phyloP scores from a whole-genome alignment of 2,113 vertebrate species.

The Lophotis ruficrista region DNA sequence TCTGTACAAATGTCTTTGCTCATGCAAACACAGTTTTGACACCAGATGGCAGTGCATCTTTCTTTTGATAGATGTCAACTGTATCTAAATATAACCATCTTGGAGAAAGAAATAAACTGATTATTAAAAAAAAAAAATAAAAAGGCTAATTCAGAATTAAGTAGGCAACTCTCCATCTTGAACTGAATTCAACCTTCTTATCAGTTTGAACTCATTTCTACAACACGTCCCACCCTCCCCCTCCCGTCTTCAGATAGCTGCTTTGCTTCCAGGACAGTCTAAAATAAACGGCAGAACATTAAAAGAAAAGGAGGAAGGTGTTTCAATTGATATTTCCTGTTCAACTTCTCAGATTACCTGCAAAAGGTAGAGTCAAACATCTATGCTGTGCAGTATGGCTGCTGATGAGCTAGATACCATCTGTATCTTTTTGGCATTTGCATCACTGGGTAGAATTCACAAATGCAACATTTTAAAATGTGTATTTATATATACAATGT shows the following conservation, averaged over 20 bases:
- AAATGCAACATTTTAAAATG: not conserved
- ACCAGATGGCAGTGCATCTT: conserved; percentile 39
- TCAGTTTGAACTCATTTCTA: not conserved
- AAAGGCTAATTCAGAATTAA: not conserved
- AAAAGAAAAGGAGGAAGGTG: not conserved
- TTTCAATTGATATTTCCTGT: not conserved
- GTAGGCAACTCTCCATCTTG: not conserved
- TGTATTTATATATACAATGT: not conserved
- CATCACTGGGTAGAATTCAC: not conserved
- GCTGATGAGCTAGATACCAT: not conserved
- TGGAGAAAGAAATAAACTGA: not conserved
- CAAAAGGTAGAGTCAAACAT: not conserved
- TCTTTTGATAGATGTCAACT: not conserved
- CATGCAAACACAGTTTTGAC: not conserved
- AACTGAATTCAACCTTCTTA: not conserved
- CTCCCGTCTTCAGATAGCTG: not conserved
- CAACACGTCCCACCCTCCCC: not conserved
- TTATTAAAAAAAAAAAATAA: not conserved
- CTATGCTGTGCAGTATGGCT: not conserved
- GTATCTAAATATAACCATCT: not conserved
- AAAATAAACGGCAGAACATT: not conserved
- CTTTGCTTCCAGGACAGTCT: not conserved
- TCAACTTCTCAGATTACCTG: not conserved
- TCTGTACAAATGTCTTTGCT: not conserved
- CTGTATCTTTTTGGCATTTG: not conserved